Conservation (phyloP, 2,888 invertebrate genomes). For the Tetheella fluctuosa region DNA sequence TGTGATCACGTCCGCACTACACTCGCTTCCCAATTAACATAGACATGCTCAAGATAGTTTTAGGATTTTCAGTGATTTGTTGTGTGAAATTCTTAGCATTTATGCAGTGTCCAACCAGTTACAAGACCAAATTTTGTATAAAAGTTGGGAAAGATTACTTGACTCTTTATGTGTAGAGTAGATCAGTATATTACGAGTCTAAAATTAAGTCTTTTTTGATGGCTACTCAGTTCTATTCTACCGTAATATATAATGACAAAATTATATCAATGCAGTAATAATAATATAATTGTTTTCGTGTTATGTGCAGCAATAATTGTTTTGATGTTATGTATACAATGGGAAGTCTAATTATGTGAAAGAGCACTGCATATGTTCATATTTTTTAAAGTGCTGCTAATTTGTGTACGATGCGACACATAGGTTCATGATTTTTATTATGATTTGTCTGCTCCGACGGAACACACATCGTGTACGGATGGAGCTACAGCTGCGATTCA, state of each 20-base stretch:
- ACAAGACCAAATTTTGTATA: background rate
- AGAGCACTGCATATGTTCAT: background rate
- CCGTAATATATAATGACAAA: background rate
- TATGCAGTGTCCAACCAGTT: background rate
- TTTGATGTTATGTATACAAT: background rate
- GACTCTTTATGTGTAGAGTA: background rate
- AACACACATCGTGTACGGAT: too few species aligned
- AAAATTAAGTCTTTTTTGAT: too few species aligned
- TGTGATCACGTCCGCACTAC: constrained; percentile 15
- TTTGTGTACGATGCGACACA: background rate
- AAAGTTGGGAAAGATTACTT: background rate
- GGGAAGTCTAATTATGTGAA: background rate
- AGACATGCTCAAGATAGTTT: constrained; percentile 41
- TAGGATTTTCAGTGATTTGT: constrained; percentile 15
- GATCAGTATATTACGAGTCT: too few species aligned
- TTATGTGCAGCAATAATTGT: too few species aligned
- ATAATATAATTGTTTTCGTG: too few species aligned
- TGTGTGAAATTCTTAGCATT: background rate
- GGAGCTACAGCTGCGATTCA: too few species aligned
- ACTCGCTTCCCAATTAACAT: constrained; percentile 29
- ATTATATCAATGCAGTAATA: background rate
- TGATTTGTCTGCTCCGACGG: too few species aligned
- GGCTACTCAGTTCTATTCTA: too few species aligned
- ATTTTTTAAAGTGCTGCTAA: background rate
- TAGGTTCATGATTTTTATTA: background rate